Conservation (phyloP, 1,140 invertebrate species). For the Leptopilina clavipes region DNA sequence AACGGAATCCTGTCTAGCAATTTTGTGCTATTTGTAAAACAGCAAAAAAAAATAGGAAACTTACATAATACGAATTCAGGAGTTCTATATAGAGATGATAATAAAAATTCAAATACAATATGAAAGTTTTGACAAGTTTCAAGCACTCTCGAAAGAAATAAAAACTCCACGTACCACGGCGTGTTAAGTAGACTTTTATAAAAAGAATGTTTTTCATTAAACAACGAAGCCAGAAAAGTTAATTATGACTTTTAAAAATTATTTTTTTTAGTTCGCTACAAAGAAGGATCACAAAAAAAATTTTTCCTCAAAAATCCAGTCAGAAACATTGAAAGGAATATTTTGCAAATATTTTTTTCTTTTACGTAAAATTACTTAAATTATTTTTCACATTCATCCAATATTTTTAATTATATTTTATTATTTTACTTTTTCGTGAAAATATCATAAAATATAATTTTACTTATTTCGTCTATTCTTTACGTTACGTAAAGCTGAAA, state of each 20-base stretch:
- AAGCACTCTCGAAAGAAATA: background rate
- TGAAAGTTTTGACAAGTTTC: background rate
- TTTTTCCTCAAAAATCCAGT: background rate
- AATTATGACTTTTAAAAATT: background rate
- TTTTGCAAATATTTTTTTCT: background rate
- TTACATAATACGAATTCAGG: too few relatives aligned
- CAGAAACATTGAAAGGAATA: background rate
- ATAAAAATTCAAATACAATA: background rate
- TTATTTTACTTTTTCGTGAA: background rate
- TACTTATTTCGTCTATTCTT: too few relatives aligned
- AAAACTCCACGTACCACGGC: background rate
- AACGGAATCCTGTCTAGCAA: too few relatives aligned
- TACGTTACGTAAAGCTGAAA: too few relatives aligned
- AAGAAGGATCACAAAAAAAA: background rate
- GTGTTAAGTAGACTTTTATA: background rate
- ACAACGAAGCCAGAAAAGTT: background rate
- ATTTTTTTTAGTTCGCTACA: background rate
- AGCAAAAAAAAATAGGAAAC: background rate
- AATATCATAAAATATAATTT: too few relatives aligned
- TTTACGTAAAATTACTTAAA: background rate
- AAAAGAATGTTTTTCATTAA: slow-evolving; percentile 11
- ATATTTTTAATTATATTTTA: background rate
- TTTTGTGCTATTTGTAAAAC: too few relatives aligned
- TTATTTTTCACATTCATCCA: background rate
- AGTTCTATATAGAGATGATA: background rate